These are phyloP conservation scores for Erythrocebus patas DNA, from an alignment of 2,113 vertebrate species.

Conservation along the genomic window DNA sequence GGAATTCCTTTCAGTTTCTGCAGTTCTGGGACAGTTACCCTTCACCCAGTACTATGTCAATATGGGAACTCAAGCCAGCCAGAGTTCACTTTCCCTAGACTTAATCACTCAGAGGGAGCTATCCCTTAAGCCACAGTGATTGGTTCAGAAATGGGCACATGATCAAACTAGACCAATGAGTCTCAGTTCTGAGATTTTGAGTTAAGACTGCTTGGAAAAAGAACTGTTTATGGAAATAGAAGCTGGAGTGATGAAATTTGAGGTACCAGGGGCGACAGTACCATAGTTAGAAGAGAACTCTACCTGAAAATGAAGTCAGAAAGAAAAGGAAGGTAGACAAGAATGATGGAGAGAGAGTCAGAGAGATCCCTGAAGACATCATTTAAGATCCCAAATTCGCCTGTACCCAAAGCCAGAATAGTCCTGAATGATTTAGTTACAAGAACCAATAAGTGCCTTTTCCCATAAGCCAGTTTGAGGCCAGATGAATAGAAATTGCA, in stretches of 20 bases:
- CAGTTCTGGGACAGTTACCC: background rate
- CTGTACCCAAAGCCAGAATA: background rate
- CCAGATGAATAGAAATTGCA: background rate
- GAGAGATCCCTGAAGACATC: background rate
- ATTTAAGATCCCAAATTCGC: background rate
- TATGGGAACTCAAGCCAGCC: background rate
- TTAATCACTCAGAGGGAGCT: background rate
- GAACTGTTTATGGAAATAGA: background rate
- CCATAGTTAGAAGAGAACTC: background rate
- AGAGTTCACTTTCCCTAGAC: background rate
- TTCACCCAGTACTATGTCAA: background rate
- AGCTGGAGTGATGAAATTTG: background rate
- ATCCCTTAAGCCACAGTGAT: background rate
- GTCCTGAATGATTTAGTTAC: background rate
- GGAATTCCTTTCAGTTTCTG: background rate
- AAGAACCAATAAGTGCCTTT: background rate
- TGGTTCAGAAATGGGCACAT: background rate
- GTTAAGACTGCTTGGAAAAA: background rate
- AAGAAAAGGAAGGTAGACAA: background rate
- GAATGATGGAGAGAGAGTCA: background rate
- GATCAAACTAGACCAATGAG: background rate
- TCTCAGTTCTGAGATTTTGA: background rate
- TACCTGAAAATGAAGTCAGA: background rate
- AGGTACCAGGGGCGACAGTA: background rate
- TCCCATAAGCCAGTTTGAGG: background rate